Evolutionary conservation across 2,113 vertebrate species (phyloP), one percentile per base, ranked within the genome.

Genomic region (Parus major): DNA sequence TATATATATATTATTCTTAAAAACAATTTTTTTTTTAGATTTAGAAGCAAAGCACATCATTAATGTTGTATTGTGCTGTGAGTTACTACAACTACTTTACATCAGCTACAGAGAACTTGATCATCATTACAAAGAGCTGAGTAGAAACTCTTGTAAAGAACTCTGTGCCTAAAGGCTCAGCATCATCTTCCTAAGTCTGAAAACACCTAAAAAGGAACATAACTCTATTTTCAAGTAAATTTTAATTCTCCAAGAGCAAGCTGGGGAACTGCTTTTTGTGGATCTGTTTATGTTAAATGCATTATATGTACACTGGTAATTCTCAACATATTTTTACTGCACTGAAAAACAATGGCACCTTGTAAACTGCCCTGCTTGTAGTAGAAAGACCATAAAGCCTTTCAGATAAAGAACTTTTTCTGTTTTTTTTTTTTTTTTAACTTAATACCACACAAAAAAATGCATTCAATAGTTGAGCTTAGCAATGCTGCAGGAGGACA

Each of bases 261-360:
- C 7, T 39, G 16, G 16, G 22, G 35, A 94, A 9, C 55, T 42
- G 63, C 9, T 70, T 60, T 65, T 42, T 61, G 29, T 57, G 49
- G 78, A 65, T 46, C 23, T 65, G 10, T 29, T 60, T 61, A 18
- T 53, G 53, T n/a, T 64, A 42, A 77, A 60, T 33, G 27, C 72
- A 52, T 52, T 69, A 24, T 29, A 18, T 27, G 10, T 8, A 46
- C 7, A 2, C 29, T 68, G 27, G 46, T 55, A 77, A 36, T 83
- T 77, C n/a, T 82, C 50, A 61, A 57, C 75, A 33, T 46, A 49
- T 72, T 92, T 96, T 93, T 81, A 88, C 68, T 92, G 64, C 63
- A 47, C 22, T 61, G 57, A 55, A 65, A 90, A 94, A 76, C 70
- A 93, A 92, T 22, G 33, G 33, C 42, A 95, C 80, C 82, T 80